Conservation (phyloP, 2,888 invertebrate species). For the Drosophila lutescens region DNA sequence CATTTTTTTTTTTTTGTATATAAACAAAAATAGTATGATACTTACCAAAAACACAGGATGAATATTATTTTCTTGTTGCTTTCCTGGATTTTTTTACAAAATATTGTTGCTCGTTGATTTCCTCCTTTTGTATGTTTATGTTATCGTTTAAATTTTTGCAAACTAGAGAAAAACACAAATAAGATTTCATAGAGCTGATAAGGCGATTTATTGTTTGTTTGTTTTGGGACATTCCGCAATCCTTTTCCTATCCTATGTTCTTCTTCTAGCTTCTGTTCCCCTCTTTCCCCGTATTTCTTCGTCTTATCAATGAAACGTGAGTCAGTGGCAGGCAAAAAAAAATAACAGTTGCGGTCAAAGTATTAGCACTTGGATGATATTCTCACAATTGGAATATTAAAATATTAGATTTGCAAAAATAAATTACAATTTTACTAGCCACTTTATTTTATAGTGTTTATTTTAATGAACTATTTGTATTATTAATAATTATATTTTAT, state of each 20-base stretch:
- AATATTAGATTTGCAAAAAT: too few species aligned
- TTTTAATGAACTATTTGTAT: too few species aligned
- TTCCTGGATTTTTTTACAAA: not conserved
- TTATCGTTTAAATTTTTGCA: constrained; percentile 15
- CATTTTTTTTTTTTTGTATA: constrained; percentile 38
- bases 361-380: not conserved
- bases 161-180: constrained; percentile 8
- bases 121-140: not conserved
- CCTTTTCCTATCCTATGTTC: constrained; percentile 14
- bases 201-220: constrained; percentile 7
- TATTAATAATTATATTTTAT: too few species aligned
- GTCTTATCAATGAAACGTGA: constrained; percentile 29
- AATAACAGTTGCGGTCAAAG: not conserved
- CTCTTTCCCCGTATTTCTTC: constrained; percentile 5
- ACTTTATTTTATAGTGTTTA: too few species aligned
- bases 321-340: constrained; percentile 28
- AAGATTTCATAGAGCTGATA: constrained; percentile 3
- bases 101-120: not conserved
- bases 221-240: constrained; percentile 19
- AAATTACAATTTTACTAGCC: too few species aligned
- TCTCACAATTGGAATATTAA: too few species aligned
- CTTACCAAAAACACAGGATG: constrained; percentile 19
- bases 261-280: not conserved
- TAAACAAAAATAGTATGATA: constrained; percentile 44
- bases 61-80: not conserved